A percentile compares a stretch with the other conserved stretches of the same genome.
Evolutionary conservation across 2,797 vertebrate species (phyloP).

Genomic region (Pogonophryne albipinna): DNA sequence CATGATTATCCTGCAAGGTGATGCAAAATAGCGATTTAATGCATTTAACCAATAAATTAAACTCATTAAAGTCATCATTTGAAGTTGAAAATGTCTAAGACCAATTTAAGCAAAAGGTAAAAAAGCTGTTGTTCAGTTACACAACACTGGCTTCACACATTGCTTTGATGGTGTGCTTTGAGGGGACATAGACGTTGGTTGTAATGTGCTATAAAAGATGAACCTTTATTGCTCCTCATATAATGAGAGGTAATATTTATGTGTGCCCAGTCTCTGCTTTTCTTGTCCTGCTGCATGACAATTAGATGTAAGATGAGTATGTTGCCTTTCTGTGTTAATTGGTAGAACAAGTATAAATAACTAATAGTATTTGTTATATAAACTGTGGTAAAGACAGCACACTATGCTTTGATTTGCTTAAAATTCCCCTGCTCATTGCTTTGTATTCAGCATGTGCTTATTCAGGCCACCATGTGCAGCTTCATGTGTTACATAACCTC

Average conservation of each 20-base stretch:
- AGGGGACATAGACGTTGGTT: background rate
- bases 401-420: background rate
- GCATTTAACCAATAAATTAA: background rate
- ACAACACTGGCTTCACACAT: background rate
- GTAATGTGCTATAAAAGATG: background rate
- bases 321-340: background rate
- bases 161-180: background rate
- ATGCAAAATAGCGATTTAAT: background rate
- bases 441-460: background rate
- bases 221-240: background rate
- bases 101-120: background rate
- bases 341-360: background rate
- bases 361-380: background rate
- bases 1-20: background rate
- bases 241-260: background rate
- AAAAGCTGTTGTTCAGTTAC: background rate
- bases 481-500: conserved; percentile 59
- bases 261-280: background rate
- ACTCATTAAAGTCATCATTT: background rate
- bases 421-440: background rate
- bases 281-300: background rate
- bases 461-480: conserved; percentile 18
- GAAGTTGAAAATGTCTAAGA: background rate
- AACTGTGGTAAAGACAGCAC: background rate
- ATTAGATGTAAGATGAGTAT: background rate